Evolutionary conservation across 2,113 vertebrate genomes (phyloP), one percentile per base, ranked within the genome.

Genomic region (Rissa tridactyla): DNA sequence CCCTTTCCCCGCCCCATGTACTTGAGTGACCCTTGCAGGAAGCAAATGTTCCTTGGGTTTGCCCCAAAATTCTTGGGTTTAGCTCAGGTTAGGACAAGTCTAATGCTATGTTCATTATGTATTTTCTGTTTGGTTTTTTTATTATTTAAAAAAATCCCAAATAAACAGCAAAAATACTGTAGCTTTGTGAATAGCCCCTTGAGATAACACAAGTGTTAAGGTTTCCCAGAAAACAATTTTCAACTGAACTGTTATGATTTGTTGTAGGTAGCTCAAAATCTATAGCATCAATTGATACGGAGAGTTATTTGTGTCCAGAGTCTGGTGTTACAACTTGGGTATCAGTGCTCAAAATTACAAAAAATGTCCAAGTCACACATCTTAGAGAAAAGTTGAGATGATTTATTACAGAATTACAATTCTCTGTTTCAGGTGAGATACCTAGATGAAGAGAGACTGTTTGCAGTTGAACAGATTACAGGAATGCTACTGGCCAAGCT

Each of bases 401-500:
- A 23, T 6, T 17, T 34, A 34, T 82, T 36, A 20, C 4, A 49
- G 49, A 79, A 72, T 11, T 29, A 6, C 40, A 20, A 70, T 70
- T 86, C 6, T 89, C 58, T 75, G 11, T 96, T 97, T 42, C 97
- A 99, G 99, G 99, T 99, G 61, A 98, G 99, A 16, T 99, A 99
- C 92, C 94, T 99, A 94, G 98, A 99, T 40, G 99, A 99, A 94
- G 99, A 99, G 92, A 99, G 99, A 88, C 98, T 99, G 83, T 99
- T 99, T 97, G 99, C 99, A 60, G 97, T 99, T 58, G 99, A 99
- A 94, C 99, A 99, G 96, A 98, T 99, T 78, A 98, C 98, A 15
- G 99, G 99, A 83, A 99, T 99, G 99, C 97, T 99, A 69, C 69
- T 99, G 94, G 99, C 98, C 92, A 99, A 99, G 84, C 98, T 99